Base-by-base conservation (phyloP, 2,113 vertebrate genomes). In the Anoura caudifer region DNA sequence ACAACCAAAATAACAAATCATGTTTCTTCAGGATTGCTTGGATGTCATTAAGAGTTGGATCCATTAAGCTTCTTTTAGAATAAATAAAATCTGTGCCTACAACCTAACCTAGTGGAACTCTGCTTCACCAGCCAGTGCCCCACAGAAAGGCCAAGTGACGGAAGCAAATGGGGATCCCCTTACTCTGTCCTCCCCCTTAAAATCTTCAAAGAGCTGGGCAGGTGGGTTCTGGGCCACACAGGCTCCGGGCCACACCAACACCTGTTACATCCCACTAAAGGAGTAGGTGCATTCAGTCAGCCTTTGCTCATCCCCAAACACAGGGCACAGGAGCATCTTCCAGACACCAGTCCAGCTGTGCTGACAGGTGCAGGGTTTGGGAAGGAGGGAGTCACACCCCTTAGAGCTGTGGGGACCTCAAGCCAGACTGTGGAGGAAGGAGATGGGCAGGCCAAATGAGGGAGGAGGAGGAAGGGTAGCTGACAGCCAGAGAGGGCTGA, bases 21-120 rank as follows among this genome's bases (percentile, higher is more conserved):
- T 38, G 1, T 82, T 83, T 81, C 56, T 80, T 76, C 67, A 67
- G 45, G 9, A 7, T 59, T 83, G 94, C 87, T 92, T 81, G 76
- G 76, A 73, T 84, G 47, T 56, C 73, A 69, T 86, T 93, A 59
- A 47, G 26, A 90, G 52, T 43, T 84, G 38, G 22, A 47, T 22
- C 63, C 70, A 47, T 72, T 76, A 28, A 93, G 22, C 63, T 45
- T 52, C 45, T 87, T 63, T 96, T 28, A 33, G n/a, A 90, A 63
- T 83, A 81, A 61, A 38, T 31, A 8, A 87, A 86, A 87, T 36
- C 36, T 56, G 7, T 47, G 31, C 24, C 63, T 52, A 3, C 33
- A 56, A 45, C 41, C 33, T 67, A 15, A 63, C 41, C 36, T 59
- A 20, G 26, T 13, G 47, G 19, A 59, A 24, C 38, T 41, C 16